Conservation (phyloP, 2,888 invertebrate genomes). For the Adela reaumurella region DNA sequence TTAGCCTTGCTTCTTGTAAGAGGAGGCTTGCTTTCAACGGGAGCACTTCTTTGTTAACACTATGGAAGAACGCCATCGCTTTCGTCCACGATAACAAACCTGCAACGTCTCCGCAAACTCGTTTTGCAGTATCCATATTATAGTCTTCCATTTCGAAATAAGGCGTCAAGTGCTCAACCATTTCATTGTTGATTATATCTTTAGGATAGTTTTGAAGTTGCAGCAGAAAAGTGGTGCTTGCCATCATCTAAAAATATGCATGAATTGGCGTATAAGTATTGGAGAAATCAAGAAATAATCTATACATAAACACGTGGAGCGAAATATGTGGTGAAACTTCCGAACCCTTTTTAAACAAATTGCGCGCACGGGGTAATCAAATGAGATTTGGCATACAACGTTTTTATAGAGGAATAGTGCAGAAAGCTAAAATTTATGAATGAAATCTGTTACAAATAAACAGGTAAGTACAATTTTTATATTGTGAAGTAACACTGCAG, state of each 20-base stretch:
- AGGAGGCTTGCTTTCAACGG: slow-evolving; percentile 91
- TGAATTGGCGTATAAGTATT: too few species aligned
- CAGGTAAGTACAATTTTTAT: too few species aligned
- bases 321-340: too few species aligned
- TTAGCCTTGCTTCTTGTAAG: slow-evolving; percentile 84
- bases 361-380: too few species aligned
- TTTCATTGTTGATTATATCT: slow-evolving; percentile 95
- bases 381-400: too few species aligned
- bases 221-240: slow-evolving; percentile 86
- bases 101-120: slow-evolving; percentile 96
- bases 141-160: slow-evolving; percentile 97
- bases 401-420: too few species aligned
- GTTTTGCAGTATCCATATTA: slow-evolving; percentile 92
- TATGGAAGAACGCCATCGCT: slow-evolving; percentile 93
- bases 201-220: slow-evolving; percentile 94
- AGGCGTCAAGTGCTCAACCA: slow-evolving; percentile 88
- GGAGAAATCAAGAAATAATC: too few species aligned
- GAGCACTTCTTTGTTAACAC: slow-evolving; percentile 93
- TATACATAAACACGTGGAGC: too few species aligned
- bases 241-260: slow-evolving; percentile 81
- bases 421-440: too few species aligned
- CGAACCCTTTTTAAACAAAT: too few species aligned
- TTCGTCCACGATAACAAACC: slow-evolving; percentile 95
- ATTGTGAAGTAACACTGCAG: too few species aligned
- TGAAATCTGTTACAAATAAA: too few species aligned